Evolutionary conservation across 2,888 invertebrate genomes (phyloP), one percentile per base, ranked within the genome.

Genomic region (Sceliomorpha sp.): DNA sequence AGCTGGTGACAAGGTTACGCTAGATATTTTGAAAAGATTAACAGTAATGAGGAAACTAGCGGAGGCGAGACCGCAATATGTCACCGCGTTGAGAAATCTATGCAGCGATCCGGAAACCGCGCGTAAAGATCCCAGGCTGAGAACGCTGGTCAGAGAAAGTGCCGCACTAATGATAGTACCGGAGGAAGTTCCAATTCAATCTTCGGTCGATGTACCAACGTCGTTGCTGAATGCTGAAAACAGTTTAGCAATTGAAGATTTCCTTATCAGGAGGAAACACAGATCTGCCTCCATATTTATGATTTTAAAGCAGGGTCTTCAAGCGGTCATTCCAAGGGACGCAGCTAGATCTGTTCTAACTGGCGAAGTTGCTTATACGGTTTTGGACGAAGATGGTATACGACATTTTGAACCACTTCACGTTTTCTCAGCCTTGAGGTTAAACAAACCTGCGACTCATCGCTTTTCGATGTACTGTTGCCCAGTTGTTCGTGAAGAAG

Each of bases 321-420:
- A 95, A 83, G 93, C 93, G 0, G 94, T 95, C 1, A 92, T 95
- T 2, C 95, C 95, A 0, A 91, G 93, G 48, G 94, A 95, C 85
- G 93, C 94, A 0, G 92, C 94, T 53, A 90, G 93, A 24, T 92
- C 92, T 10, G 94, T 95, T 0, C 87, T 94, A 6, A 93, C 93
- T 0, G 95, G 95, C 1, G 91, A 94, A 87, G 91, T 94, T 0
- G 91, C 94, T 1, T 95, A 95, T 81, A 93, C 93, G 7, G 92
- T 95, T 5, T 90, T 95, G 1, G 94, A 95, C 77, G 95, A 95
- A 85, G 92, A 90, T 71, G 95, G 95, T 14, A 92, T 95, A 26
- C 91, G 92, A 58, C 92, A 93, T 79, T 94, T 95, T 80, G 94
- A 94, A 80, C 94, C 94, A 0, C 89, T 94, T 75, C 93, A 94